A percentile compares a stretch with the other conserved stretches of the same genome.
Conservation (phyloP, 2,797 vertebrate genomes). For the Hoplostethus mediterraneus region DNA sequence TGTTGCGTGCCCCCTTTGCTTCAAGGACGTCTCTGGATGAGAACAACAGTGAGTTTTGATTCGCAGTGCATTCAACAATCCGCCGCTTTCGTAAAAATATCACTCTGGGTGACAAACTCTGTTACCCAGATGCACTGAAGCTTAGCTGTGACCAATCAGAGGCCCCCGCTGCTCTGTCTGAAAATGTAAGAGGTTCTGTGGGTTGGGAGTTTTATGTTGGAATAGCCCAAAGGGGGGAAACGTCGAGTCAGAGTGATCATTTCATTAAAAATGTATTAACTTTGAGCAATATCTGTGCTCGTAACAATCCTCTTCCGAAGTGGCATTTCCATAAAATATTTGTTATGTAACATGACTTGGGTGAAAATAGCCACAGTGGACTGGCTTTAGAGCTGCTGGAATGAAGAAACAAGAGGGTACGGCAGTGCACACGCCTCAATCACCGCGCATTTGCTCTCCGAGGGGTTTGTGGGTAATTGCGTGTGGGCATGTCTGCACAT, state of each 20-base stretch:
- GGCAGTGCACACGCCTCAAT: conserved; percentile 45
- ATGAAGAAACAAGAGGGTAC: conserved; percentile 33
- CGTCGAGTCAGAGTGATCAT: conserved; percentile 64
- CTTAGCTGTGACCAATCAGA: conserved; percentile 72
- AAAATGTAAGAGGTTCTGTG: conserved; percentile 55
- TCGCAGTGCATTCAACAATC: conserved; percentile 51
- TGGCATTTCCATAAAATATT: conserved; percentile 11
- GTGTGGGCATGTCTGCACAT: conserved; percentile 65
- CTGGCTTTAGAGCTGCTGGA: conserved; percentile 6
- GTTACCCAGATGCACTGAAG: conserved; percentile 71
- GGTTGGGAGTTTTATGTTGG: conserved; percentile 59
- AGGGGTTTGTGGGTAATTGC: conserved; percentile 79
- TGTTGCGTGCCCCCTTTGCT: conserved; percentile 10
- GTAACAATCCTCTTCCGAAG: conserved; percentile 41
- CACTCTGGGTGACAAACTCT: conserved; percentile 64
- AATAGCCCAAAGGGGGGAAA: conserved; percentile 47
- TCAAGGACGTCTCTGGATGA: conserved; percentile 55
- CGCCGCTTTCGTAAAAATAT: conserved; percentile 56
- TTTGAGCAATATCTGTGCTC: conserved; percentile 48
- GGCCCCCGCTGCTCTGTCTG: conserved; percentile 59
- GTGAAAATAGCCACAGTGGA: conserved; percentile 30
- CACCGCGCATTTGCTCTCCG: conserved; percentile 53
- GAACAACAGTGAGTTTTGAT: conserved; percentile 36
- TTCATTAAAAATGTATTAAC: conserved; percentile 54
- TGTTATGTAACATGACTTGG: conserved; percentile 33